Conservation (phyloP, 2,797 vertebrate genomes). For the Sparus aurata region DNA sequence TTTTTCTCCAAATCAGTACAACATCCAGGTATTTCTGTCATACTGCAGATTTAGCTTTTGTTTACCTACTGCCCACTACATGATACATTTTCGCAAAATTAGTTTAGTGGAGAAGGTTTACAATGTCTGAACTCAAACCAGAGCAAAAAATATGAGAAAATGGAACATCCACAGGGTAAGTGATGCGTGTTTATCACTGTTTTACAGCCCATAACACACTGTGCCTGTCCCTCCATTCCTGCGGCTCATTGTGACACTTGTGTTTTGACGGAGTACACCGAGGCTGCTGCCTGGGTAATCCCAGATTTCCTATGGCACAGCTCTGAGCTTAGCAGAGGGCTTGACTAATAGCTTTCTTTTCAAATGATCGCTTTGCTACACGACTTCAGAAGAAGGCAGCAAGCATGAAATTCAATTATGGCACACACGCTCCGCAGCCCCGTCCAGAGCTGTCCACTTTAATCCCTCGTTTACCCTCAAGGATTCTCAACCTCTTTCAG, state of each 20-base stretch:
- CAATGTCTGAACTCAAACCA: neutral
- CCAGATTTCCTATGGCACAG: slow-evolving; percentile 82
- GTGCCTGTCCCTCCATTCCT: slow-evolving; percentile 55
- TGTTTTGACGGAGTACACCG: slow-evolving; percentile 77
- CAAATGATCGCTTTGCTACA: slow-evolving; percentile 94
- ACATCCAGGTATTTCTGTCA: too few relatives aligned
- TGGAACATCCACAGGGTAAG: neutral
- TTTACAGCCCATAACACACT: slow-evolving; percentile 4
- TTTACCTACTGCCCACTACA: too few relatives aligned
- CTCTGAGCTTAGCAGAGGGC: slow-evolving; percentile 77
- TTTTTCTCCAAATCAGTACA: too few relatives aligned
- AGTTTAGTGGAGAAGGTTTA: neutral
- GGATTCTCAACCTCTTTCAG: slow-evolving; percentile 74
- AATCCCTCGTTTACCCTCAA: slow-evolving; percentile 83
- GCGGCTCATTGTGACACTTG: slow-evolving; percentile 61
- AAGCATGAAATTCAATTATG: slow-evolving; percentile 97
- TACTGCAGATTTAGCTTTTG: too few relatives aligned
- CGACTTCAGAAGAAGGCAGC: slow-evolving; percentile 94
- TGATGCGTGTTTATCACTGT: slow-evolving; percentile 20
- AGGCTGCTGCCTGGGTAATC: slow-evolving; percentile 80
- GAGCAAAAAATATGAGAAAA: neutral
- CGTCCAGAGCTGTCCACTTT: slow-evolving; percentile 87
- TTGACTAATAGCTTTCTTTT: slow-evolving; percentile 91
- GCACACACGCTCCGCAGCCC: slow-evolving; percentile 88
- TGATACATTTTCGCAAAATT: too few relatives aligned